A percentile compares a stretch with the other conserved stretches of the same genome.
phyloP scores from a whole-genome alignment of 2,888 invertebrate species.

The Diplazon laetatorius region DNA sequence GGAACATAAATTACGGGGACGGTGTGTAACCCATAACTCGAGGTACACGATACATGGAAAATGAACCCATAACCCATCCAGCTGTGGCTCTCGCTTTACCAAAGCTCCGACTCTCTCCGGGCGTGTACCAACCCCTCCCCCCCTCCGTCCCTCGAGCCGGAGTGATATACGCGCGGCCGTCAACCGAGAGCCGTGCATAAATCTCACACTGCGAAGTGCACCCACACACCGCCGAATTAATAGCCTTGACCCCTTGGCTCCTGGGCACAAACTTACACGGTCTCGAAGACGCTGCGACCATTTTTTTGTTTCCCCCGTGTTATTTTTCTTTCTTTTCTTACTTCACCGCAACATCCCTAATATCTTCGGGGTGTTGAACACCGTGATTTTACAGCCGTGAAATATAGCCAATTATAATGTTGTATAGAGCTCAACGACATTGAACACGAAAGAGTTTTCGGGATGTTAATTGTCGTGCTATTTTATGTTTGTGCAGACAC shows the following conservation, averaged over 20 bases:
- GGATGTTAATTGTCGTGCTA: not conserved
- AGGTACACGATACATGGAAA: slow-evolving; percentile 73
- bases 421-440: not conserved
- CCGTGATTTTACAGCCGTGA: not conserved
- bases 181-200: slow-evolving; percentile 74
- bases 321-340: not conserved
- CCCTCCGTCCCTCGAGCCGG: too few relatives aligned
- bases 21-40: slow-evolving; percentile 73
- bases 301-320: slow-evolving; percentile 30
- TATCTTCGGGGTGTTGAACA: slow-evolving; percentile 11
- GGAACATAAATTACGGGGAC: slow-evolving; percentile 70
- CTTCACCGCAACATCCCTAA: not conserved
- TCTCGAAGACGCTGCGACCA: slow-evolving; percentile 40
- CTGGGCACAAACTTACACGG: slow-evolving; percentile 58
- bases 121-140: slow-evolving; percentile 6
- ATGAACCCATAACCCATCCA: slow-evolving; percentile 75
- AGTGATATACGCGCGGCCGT: slow-evolving; percentile 74
- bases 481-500: not conserved
- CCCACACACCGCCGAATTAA: slow-evolving; percentile 74
- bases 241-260: slow-evolving; percentile 69
- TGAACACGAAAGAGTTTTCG: not conserved
- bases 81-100: slow-evolving; percentile 56
- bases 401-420: slow-evolving; percentile 14
- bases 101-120: slow-evolving; percentile 11
- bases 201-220: slow-evolving; percentile 73